Conservation (phyloP, 2,113 vertebrate species). For the Zosterops hypoxanthus region DNA sequence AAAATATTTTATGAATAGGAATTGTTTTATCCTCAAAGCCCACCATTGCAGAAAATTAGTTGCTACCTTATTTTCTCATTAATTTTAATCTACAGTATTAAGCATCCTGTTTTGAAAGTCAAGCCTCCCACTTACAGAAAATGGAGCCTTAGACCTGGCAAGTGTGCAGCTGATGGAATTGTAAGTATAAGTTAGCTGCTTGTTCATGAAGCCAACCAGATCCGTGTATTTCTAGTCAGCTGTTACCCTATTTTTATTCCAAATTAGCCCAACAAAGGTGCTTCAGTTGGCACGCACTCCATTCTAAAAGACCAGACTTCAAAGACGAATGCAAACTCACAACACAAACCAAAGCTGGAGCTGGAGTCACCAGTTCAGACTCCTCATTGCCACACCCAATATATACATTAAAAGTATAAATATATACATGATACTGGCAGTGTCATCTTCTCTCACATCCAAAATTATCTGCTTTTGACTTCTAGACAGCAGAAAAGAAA, state of each 20-base stretch:
- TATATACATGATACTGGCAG: background rate
- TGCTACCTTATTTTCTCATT: background rate
- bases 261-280: background rate
- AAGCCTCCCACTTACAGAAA: background rate
- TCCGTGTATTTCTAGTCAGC: background rate
- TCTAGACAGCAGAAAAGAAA: background rate
- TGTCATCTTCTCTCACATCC: background rate
- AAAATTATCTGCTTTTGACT: conserved; percentile 24
- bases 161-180: background rate
- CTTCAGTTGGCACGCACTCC: background rate
- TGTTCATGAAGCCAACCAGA: background rate
- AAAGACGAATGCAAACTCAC: background rate
- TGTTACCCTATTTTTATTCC: background rate
- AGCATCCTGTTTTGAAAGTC: background rate
- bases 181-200: background rate
- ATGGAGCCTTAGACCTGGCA: background rate
- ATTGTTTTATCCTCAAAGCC: background rate
- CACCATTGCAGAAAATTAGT: background rate
- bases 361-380: background rate
- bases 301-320: background rate
- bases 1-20: background rate
- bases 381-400: background rate
- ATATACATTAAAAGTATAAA: conserved; percentile 9
- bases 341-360: background rate
- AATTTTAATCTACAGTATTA: background rate